Conservation (phyloP, 2,797 vertebrate genomes). For the Cirrhinus molitorella region DNA sequence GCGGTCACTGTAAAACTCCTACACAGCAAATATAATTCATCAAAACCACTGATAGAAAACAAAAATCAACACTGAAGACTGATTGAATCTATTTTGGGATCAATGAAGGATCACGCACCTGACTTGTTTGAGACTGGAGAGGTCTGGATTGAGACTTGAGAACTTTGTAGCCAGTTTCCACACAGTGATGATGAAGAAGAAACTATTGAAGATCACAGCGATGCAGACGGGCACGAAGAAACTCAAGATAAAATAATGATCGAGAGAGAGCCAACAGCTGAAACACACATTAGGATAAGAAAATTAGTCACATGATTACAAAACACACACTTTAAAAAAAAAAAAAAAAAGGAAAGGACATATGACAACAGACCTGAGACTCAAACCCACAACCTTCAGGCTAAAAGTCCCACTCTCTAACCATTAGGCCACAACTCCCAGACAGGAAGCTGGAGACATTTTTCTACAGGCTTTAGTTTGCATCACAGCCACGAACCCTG, state of each 20-base stretch:
- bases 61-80: neutral
- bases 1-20: conserved; percentile 86
- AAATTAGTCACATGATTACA: neutral
- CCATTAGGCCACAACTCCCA: too few relatives aligned
- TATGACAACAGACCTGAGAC: too few relatives aligned
- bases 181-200: conserved; percentile 85
- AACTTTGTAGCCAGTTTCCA: conserved; percentile 89
- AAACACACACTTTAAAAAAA: neutral
- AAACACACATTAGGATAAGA: neutral
- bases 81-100: neutral
- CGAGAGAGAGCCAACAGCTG: conserved; percentile 86
- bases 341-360: too few relatives aligned
- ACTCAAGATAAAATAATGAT: conserved; percentile 82
- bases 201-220: conserved; percentile 81
- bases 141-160: conserved; percentile 85
- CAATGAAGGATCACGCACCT: conserved; percentile 71
- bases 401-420: too few relatives aligned
- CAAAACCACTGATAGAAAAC: neutral
- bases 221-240: conserved; percentile 83
- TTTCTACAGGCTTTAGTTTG: too few relatives aligned
- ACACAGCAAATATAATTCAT: neutral
- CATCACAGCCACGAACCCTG: too few relatives aligned
- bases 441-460: too few relatives aligned
- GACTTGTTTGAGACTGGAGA: conserved; percentile 82
- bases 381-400: too few relatives aligned